These are phyloP conservation scores for Phodopus roborovskii DNA, from an alignment of 2,113 vertebrate species.

Conservation along the genomic window DNA sequence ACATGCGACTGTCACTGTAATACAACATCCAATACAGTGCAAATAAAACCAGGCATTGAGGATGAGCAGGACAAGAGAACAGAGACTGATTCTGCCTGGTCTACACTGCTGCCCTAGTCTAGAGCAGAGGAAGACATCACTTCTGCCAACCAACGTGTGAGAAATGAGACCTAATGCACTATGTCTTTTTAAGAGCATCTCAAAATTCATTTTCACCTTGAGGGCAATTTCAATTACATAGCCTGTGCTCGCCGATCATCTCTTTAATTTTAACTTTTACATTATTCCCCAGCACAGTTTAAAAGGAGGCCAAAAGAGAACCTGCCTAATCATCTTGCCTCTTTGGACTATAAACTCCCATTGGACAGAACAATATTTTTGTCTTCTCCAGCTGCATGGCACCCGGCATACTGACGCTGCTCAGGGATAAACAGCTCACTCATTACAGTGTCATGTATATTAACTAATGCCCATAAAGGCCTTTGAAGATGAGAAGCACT, in stretches of 20 bases:
- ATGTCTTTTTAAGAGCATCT: slow-evolving; percentile 40
- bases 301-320: slow-evolving; percentile 58
- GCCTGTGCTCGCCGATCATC: slow-evolving; percentile 20
- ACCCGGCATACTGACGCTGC: slow-evolving; percentile 7
- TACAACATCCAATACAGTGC: not conserved
- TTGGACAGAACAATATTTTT: slow-evolving; percentile 59
- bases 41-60: not conserved
- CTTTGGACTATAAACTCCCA: slow-evolving; percentile 49
- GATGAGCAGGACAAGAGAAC: not conserved
- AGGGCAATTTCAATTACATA: slow-evolving; percentile 61
- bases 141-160: not conserved
- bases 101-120: not conserved
- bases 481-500: slow-evolving; percentile 74
- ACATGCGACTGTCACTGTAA: not conserved
- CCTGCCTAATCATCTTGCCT: slow-evolving; percentile 59
- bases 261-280: slow-evolving; percentile 68
- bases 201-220: slow-evolving; percentile 62
- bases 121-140: not conserved
- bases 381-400: slow-evolving; percentile 51
- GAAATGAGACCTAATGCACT: not conserved
- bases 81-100: not conserved
- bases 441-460: not conserved
- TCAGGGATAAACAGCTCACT: slow-evolving; percentile 56
- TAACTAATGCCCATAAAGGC: slow-evolving; percentile 61
- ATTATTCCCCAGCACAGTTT: slow-evolving; percentile 66